Conservation (phyloP, 2,797 vertebrate genomes). For the Mycteria americana region DNA sequence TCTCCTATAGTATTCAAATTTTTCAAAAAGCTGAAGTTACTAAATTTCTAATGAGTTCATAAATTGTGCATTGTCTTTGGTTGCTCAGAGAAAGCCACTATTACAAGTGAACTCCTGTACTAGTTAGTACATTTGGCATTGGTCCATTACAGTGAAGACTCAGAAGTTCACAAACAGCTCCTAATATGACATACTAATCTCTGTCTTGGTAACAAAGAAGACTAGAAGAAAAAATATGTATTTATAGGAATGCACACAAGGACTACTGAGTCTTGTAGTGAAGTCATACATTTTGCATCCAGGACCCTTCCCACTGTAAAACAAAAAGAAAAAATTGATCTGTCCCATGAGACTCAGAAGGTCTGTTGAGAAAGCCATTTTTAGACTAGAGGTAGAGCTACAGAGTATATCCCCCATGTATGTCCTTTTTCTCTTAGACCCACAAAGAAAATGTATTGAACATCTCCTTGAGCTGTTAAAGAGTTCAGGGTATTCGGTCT, state of each 20-base stretch:
- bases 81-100: neutral
- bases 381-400: neutral
- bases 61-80: neutral
- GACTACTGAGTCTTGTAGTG: neutral
- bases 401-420: neutral
- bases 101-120: neutral
- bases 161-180: neutral
- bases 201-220: neutral
- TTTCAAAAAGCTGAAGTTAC: neutral
- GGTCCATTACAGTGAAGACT: neutral
- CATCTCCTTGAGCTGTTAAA: neutral
- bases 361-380: neutral
- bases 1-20: neutral
- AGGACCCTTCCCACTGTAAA: neutral
- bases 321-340: neutral
- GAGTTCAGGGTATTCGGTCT: neutral
- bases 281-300: neutral
- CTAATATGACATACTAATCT: neutral
- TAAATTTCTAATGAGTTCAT: neutral
- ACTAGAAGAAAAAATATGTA: neutral
- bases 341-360: neutral
- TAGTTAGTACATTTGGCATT: neutral
- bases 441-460: neutral
- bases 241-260: neutral
- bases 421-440: neutral